Conservation (phyloP, 2,888 invertebrate genomes). For the Hemistola chrysoprasaria region DNA sequence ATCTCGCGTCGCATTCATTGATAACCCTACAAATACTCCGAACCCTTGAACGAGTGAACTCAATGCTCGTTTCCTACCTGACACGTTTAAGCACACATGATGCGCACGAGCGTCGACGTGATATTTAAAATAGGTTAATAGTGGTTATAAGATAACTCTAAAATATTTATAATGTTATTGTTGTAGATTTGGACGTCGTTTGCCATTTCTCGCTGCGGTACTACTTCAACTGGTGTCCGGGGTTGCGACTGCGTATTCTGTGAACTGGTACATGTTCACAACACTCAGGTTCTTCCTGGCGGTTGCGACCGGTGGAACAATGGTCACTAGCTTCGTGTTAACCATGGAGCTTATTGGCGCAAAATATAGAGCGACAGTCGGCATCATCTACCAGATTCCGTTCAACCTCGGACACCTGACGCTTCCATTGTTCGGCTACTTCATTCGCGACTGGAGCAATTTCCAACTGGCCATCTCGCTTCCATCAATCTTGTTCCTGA, state of each 20-base stretch:
- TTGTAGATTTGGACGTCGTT: conserved; percentile 87
- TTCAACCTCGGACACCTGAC: conserved; percentile 87
- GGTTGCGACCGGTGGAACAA: conserved; percentile 90
- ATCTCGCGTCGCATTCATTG: conserved; percentile 8
- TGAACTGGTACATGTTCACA: conserved; percentile 86
- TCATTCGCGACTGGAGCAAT: conserved; percentile 85
- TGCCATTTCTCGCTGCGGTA: conserved; percentile 88
- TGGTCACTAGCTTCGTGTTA: conserved; percentile 89
- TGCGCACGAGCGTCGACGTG: background rate
- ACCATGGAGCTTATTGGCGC: conserved; percentile 86
- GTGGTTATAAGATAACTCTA: conserved; percentile 4
- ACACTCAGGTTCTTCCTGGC: conserved; percentile 87
- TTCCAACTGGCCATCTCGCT: conserved; percentile 86
- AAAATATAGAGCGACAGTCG: conserved; percentile 85
- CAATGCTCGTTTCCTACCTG: conserved; percentile 18
- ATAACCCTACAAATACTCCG: conserved; percentile 19
- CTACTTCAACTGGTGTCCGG: conserved; percentile 88
- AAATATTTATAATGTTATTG: conserved; percentile 1
- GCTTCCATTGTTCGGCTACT: conserved; percentile 84
- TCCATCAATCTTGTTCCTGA: conserved; percentile 83
- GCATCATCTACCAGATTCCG: conserved; percentile 86
- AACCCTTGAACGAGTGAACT: conserved; percentile 26
- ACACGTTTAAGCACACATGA: conserved; percentile 7
- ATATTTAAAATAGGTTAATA: conserved; percentile 7
- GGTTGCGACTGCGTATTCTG: conserved; percentile 86